phyloP scores from a whole-genome alignment of 2,797 vertebrate genomes.

The Esox masquinongy region DNA sequence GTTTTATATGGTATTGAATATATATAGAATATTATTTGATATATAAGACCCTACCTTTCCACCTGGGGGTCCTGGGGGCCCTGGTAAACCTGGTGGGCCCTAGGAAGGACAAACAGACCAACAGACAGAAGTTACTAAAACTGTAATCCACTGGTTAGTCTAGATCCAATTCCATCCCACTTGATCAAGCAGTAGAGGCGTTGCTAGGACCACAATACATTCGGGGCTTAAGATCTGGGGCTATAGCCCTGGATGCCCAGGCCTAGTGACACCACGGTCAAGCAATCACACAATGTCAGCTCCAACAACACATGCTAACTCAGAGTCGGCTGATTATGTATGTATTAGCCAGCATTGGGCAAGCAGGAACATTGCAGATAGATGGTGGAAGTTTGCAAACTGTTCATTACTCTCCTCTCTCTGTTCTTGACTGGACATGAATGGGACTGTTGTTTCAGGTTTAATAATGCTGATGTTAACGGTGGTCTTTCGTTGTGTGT shows the following conservation, averaged over 20 bases:
- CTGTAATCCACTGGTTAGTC: not conserved
- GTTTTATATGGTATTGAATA: too few species aligned
- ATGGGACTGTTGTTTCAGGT: too few species aligned
- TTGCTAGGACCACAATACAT: too few species aligned
- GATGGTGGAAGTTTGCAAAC: constrained; percentile 44
- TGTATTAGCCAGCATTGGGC: constrained; percentile 19
- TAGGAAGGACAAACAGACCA: constrained; percentile 49
- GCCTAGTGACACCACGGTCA: not conserved
- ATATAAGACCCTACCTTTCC: constrained; percentile 77
- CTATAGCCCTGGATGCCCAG: too few species aligned
- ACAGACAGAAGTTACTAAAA: not conserved
- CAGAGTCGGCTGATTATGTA: constrained; percentile 24
- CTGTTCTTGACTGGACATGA: constrained; percentile 3
- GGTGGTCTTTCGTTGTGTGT: too few species aligned
- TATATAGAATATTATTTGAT: too few species aligned
- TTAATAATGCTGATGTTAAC: too few species aligned
- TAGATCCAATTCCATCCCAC: not conserved
- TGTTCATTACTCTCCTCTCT: constrained; percentile 21
- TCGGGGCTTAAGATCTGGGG: too few species aligned
- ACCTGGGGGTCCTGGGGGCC: constrained; percentile 81
- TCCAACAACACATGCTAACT: not conserved
- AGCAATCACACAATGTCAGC: not conserved
- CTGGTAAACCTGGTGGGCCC: constrained; percentile 88
- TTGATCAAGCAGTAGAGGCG: not conserved
- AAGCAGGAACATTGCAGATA: constrained; percentile 22